Evolutionary conservation across 2,797 vertebrate species (phyloP).

Genomic region (Podarcis siculus): DNA sequence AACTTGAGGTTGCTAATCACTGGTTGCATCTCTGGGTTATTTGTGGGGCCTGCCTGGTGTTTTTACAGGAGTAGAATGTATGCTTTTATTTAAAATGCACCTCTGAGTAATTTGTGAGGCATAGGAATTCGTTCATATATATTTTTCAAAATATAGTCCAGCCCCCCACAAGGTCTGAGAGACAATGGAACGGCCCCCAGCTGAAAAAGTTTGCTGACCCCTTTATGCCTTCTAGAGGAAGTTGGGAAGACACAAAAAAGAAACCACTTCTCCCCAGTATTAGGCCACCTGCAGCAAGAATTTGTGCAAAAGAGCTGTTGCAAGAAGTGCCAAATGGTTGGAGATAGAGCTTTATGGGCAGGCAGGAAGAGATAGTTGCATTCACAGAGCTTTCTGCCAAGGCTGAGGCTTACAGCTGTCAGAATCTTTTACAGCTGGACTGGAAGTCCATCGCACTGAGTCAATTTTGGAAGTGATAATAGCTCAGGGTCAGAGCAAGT

Average conservation of each 20-base stretch:
- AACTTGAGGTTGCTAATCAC: not conserved
- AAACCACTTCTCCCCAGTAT: not conserved
- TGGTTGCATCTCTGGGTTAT: too few species aligned
- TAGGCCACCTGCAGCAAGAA: not conserved
- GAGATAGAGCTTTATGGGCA: not conserved
- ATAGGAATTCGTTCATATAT: too few species aligned
- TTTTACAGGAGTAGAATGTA: too few species aligned
- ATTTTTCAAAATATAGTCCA: too few species aligned
- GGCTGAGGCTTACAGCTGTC: not conserved
- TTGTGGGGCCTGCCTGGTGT: too few species aligned
- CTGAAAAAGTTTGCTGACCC: too few species aligned
- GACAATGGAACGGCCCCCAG: too few species aligned
- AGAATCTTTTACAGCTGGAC: conserved; percentile 29
- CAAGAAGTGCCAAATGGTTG: not conserved
- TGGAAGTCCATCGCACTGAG: conserved; percentile 10
- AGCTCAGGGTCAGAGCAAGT: conserved; percentile 38
- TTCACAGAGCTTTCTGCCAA: conserved; percentile 37
- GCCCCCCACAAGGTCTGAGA: too few species aligned
- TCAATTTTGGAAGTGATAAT: conserved; percentile 46
- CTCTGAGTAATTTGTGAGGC: too few species aligned
- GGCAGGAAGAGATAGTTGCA: not conserved
- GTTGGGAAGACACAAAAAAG: not conserved
- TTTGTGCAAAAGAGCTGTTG: not conserved
- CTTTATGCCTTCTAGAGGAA: too few species aligned
- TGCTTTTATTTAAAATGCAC: too few species aligned